phyloP scores from a whole-genome alignment of 1,140 invertebrate genomes.

The Brachionus asplanchnoidis region DNA sequence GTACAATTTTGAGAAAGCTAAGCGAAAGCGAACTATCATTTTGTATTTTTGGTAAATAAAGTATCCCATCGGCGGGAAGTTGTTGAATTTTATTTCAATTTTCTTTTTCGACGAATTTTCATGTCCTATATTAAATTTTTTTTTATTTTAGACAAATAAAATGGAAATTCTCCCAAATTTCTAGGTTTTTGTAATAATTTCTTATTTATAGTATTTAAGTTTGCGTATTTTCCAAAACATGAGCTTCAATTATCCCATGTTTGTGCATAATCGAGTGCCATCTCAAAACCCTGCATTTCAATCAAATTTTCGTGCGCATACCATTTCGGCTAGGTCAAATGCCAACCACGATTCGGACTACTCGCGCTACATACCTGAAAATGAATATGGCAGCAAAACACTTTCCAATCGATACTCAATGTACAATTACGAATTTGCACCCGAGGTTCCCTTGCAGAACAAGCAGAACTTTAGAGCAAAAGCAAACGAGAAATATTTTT shows the following conservation, averaged over 20 bases:
- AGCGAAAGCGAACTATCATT: not conserved
- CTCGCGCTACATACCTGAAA: not conserved
- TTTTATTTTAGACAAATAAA: not conserved
- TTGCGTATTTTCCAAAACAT: not conserved
- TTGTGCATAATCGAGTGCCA: not conserved
- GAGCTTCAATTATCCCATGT: conserved; percentile 17
- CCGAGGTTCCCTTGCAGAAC: not conserved
- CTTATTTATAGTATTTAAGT: not conserved
- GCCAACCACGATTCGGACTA: not conserved
- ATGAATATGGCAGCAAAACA: not conserved
- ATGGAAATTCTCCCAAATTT: not conserved
- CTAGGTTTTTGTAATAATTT: conserved; percentile 13
- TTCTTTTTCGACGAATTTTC: not conserved
- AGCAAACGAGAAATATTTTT: not conserved
- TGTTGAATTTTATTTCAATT: not conserved
- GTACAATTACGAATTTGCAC: not conserved
- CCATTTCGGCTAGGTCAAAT: not conserved
- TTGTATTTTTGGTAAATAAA: not conserved
- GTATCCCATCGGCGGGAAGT: not conserved
- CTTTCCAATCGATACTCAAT: not conserved
- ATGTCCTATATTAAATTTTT: conserved; percentile 21
- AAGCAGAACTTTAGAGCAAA: not conserved
- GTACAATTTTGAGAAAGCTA: not conserved
- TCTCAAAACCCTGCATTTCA: not conserved
- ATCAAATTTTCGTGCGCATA: not conserved